Base-by-base conservation (phyloP, 2,888 invertebrate genomes). In the Tipula confusa region DNA sequence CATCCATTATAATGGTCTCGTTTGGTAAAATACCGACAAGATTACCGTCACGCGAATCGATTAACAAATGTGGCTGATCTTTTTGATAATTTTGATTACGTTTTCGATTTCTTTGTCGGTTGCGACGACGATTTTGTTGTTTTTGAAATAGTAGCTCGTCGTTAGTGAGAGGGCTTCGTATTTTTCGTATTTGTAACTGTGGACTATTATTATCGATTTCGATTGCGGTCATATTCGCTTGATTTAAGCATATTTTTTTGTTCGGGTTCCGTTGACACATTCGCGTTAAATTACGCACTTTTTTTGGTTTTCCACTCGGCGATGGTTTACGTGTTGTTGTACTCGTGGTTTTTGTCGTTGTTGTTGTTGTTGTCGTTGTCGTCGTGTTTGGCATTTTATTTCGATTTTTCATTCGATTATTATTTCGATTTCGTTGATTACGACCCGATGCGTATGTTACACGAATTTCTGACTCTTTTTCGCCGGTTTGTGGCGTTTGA, bases 61-160 rank as follows among this genome's bases (percentile, higher is more conserved):
- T 29, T n/a, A 80, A 80, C 80, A 29, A 31, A 29, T 80, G 80
- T 29, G 80, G 80, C 29, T 80, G 80, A 80, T 80, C 80, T 4
- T 80, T 80, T 80, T 80, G 80, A 80, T 87, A 87, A 28, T 85
- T 84, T 48, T 89, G 88, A 28, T 88, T 86, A 83, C 88, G 88
- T 13, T 88, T 88, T 82, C 85, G 85, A 29, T 85, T 86, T 82
- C 85, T 85, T 13, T 85, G 85, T 28, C 85, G 85, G 24, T 85
- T 85, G 5, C 85, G 85, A 28, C 85, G 85, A 29, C 85, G 80
- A n/a, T 80, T 79, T 4, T 84, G 85, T 6, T 85, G 84, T 81
- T 85, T 86, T 7, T 84, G 84, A 31, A n/a, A n/a, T n/a, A n/a
- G n/a, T n/a, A n/a, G n/a, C n/a, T 29, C 29, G n/a, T 79, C 79